These are phyloP conservation scores for Oxyura jamaicensis DNA, from an alignment of 2,113 vertebrate species.

Conservation along the genomic window DNA sequence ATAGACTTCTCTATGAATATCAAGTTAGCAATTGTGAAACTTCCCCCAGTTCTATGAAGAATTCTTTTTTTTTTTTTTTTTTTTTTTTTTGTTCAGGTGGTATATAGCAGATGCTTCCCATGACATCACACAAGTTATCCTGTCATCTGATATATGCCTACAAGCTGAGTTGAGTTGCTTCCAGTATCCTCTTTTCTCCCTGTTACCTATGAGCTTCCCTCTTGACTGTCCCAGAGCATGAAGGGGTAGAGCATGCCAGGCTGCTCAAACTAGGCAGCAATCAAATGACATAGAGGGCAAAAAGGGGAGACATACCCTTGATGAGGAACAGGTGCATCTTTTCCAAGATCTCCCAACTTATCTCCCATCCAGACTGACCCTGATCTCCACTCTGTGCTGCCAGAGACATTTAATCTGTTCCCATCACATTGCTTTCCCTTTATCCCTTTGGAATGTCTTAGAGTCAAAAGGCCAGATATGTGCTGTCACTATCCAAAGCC, in stretches of 20 bases:
- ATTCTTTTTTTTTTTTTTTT: background rate
- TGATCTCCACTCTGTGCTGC: background rate
- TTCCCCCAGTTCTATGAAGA: background rate
- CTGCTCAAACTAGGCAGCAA: background rate
- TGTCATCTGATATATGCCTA: background rate
- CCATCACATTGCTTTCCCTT: background rate
- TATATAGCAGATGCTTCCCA: background rate
- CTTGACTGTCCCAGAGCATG: background rate
- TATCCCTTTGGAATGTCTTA: background rate
- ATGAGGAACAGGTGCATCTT: background rate
- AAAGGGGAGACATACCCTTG: background rate
- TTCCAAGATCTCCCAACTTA: background rate
- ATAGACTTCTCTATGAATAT: background rate
- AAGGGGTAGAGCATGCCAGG: background rate
- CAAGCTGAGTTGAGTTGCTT: background rate
- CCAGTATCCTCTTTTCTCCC: background rate
- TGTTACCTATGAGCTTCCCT: background rate
- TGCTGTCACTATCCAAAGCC: background rate
- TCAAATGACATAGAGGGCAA: background rate
- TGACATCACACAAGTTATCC: background rate
- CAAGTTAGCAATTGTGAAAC: background rate
- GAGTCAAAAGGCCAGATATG: background rate
- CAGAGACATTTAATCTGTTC: background rate
- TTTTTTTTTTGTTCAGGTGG: background rate
- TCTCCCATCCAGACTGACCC: background rate